Percentiles rank a stretch among this genome's conserved stretches.
Conservation (phyloP, 2,113 vertebrate genomes). For the Hemibagrus wyckioides region DNA sequence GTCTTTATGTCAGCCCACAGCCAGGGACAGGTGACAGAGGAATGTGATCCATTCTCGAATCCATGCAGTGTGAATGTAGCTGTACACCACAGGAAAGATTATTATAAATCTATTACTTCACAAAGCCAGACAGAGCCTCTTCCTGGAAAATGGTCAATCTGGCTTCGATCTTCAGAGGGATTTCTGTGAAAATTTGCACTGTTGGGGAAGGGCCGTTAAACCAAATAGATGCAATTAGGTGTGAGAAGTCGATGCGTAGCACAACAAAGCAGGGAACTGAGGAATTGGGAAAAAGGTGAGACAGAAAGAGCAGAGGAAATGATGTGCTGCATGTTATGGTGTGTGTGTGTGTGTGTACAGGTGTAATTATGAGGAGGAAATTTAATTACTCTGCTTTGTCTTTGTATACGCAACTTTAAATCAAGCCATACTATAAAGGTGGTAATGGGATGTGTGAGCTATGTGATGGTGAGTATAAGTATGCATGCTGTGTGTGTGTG, state of each 20-base stretch:
- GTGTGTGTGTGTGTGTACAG: not conserved
- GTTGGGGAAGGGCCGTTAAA: not conserved
- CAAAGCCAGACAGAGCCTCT: not conserved
- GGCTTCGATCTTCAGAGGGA: not conserved
- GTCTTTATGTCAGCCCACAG: not conserved
- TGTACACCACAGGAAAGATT: not conserved
- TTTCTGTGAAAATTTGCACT: not conserved
- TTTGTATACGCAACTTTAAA: slow-evolving; percentile 8
- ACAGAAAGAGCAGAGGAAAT: not conserved
- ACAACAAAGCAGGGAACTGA: not conserved
- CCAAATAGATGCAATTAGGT: not conserved
- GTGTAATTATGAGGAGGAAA: not conserved
- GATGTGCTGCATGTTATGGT: not conserved
- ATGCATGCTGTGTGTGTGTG: not conserved
- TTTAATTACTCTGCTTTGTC: not conserved
- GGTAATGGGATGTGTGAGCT: not conserved
- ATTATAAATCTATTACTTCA: not conserved
- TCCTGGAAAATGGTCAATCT: not conserved
- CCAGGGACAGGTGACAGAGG: no score
- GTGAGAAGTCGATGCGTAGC: not conserved
- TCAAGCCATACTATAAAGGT: not conserved
- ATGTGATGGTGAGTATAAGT: not conserved
- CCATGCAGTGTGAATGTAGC: not conserved
- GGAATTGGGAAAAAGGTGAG: not conserved
- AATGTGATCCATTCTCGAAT: not conserved